phyloP scores from a whole-genome alignment of 2,113 vertebrate species.

The Eidolon helvum region DNA sequence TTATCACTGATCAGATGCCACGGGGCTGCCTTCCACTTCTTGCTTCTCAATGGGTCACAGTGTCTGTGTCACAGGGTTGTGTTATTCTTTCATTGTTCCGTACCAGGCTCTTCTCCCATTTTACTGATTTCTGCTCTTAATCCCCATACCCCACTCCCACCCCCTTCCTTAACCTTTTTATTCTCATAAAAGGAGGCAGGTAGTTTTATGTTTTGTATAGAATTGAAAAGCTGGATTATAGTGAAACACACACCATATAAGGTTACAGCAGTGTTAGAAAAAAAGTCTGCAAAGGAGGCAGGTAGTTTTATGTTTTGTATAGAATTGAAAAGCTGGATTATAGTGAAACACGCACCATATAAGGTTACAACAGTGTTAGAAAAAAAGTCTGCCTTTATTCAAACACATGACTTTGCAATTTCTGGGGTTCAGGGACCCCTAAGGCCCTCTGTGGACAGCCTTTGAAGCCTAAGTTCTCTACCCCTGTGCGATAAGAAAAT shows the following conservation, averaged over 20 bases:
- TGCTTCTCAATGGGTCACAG: neutral
- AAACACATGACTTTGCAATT: neutral
- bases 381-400: neutral
- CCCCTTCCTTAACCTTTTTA: neutral
- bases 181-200: neutral
- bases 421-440: neutral
- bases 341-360: neutral
- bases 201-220: neutral
- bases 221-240: neutral
- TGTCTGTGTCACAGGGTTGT: no score
- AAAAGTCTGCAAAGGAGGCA: neutral
- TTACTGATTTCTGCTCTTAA: neutral
- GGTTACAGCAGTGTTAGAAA: accelerated
- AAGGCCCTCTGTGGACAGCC: neutral
- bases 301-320: neutral
- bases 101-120: neutral
- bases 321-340: neutral
- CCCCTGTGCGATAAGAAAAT: neutral
- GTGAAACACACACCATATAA: neutral
- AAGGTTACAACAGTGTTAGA: accelerated
- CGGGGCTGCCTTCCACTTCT: neutral
- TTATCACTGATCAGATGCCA: neutral
- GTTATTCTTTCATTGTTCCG: neutral
- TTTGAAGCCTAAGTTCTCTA: neutral
- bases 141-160: neutral